Conservation (phyloP, 2,888 invertebrate species). For the Polia nebulosa region DNA sequence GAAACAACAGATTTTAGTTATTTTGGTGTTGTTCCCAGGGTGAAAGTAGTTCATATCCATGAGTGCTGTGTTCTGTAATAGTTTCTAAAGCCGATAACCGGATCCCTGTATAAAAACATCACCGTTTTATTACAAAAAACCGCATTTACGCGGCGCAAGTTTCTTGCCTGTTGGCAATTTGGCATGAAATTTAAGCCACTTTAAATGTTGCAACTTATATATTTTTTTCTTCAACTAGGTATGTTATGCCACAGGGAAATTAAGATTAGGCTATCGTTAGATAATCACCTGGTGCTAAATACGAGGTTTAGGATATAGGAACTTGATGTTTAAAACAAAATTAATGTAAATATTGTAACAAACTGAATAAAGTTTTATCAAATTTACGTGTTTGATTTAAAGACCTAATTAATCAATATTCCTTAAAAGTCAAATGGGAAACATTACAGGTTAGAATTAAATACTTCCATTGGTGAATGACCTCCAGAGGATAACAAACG, state of each 20-base stretch:
- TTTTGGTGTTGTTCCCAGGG: neutral
- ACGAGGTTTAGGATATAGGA: slow-evolving; percentile 1
- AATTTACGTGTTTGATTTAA: neutral
- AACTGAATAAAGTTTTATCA: neutral
- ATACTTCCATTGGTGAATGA: no score
- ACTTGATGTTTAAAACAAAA: neutral
- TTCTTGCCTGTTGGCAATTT: no score
- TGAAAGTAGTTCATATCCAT: neutral
- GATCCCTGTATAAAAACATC: neutral
- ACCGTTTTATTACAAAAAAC: slow-evolving; percentile 16
- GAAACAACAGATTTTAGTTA: neutral
- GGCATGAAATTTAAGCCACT: neutral
- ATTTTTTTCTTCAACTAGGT: neutral
- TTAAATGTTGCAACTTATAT: neutral
- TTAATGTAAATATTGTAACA: neutral
- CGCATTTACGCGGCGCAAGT: neutral
- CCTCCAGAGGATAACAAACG: no score
- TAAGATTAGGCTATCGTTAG: neutral
- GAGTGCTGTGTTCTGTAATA: neutral
- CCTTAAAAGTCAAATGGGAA: no score
- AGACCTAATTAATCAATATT: no score
- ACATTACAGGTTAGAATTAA: neutral
- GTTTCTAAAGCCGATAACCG: neutral
- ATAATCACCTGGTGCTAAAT: slow-evolving; percentile 2
- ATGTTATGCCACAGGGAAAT: neutral